These are phyloP conservation scores for Pteromalus puparum DNA, from an alignment of 1,140 invertebrate species.

Conservation along the genomic window DNA sequence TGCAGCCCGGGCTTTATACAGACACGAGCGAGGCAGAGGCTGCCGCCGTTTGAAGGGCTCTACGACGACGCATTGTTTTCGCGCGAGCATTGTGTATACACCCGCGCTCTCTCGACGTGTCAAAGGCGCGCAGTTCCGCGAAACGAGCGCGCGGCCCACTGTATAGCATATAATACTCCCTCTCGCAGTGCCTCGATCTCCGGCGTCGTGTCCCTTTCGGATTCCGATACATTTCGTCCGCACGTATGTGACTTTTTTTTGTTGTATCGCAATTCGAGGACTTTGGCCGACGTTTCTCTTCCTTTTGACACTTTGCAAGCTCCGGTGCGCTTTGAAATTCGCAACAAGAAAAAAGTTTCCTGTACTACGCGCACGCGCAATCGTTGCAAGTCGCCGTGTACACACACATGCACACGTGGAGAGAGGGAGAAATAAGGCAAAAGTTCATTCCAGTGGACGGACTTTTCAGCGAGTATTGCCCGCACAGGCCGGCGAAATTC, in stretches of 20 bases:
- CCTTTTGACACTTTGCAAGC: too few species aligned
- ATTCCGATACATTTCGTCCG: conserved; percentile 30
- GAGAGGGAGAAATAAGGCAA: conserved; percentile 25
- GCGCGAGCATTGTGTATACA: conserved; percentile 54
- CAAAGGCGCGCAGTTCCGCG: conserved; percentile 54
- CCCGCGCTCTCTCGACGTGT: conserved; percentile 54
- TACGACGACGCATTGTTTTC: conserved; percentile 58
- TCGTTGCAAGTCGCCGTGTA: neutral
- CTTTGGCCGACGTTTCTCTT: too few species aligned
- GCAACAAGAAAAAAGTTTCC: neutral
- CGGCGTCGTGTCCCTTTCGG: neutral
- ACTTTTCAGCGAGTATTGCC: conserved; percentile 3
- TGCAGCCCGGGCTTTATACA: neutral
- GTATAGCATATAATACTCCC: conserved; percentile 45
- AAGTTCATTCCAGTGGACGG: conserved; percentile 22
- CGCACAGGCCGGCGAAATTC: neutral
- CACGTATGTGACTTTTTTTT: neutral
- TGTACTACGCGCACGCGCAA: conserved; percentile 9
- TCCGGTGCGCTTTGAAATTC: too few species aligned
- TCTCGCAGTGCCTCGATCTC: conserved; percentile 9
- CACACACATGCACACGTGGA: too few species aligned
- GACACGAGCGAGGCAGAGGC: neutral
- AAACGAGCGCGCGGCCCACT: conserved; percentile 57
- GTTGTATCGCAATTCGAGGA: too few species aligned
- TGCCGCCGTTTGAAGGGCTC: conserved; percentile 54